Evolutionary conservation across 2,888 invertebrate genomes (phyloP).

Genomic region (Lithophane leautieri): DNA sequence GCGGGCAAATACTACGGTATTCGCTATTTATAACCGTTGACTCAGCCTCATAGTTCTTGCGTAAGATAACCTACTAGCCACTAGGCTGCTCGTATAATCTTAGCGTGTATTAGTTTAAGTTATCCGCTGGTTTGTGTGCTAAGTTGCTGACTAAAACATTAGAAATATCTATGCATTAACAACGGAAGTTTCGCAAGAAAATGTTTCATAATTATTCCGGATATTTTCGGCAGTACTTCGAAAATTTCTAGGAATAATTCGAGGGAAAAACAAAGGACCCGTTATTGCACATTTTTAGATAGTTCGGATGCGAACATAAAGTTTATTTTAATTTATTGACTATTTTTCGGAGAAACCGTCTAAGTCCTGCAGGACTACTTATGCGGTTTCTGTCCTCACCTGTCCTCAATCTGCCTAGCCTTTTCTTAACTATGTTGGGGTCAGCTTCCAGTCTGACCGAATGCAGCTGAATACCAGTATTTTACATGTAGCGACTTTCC

Average conservation of each 20-base stretch:
- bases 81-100: conserved; percentile 22
- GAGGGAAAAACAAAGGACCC: background rate
- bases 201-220: background rate
- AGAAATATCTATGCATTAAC: too few species aligned
- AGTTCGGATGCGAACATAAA: background rate
- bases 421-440: background rate
- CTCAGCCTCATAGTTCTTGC: conserved; percentile 43
- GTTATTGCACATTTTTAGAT: too few species aligned
- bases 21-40: conserved; percentile 39
- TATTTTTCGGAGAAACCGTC: background rate
- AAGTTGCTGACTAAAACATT: conserved; percentile 10
- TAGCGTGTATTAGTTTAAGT: conserved; percentile 30
- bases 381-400: background rate
- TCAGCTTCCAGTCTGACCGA: background rate
- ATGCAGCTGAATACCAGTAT: background rate
- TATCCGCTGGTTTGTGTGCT: conserved; percentile 29
- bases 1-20: conserved; percentile 2
- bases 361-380: too few species aligned
- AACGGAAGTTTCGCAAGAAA: background rate
- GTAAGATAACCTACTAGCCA: conserved; percentile 38
- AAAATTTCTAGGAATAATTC: too few species aligned
- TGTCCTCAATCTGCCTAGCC: background rate
- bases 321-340: background rate
- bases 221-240: background rate
- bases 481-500: background rate